These are phyloP conservation scores for Hofmannophila pseudospretella DNA, from an alignment of 2,888 invertebrate species.

Conservation along the genomic window DNA sequence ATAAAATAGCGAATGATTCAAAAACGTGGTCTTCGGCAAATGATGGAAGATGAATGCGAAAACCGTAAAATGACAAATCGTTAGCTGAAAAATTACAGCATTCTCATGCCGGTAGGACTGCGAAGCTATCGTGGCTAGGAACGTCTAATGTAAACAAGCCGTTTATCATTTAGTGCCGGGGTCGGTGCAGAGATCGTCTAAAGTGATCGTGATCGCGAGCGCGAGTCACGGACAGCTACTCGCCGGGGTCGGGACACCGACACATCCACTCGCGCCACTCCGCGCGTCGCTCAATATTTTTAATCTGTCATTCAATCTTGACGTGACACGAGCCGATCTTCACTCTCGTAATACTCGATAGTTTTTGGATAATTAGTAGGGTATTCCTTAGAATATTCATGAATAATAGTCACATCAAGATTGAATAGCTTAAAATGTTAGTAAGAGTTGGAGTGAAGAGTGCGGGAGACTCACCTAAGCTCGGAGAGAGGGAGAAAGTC, in stretches of 20 bases:
- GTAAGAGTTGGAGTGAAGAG: constrained; percentile 6
- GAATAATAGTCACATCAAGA: constrained; percentile 24
- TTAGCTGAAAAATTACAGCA: constrained; percentile 38
- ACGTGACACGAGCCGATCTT: too few relatives aligned
- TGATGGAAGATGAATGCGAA: constrained; percentile 39
- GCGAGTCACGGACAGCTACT: constrained; percentile 38
- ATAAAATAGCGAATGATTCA: constrained; percentile 63
- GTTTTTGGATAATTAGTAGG: too few relatives aligned
- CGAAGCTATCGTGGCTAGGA: constrained; percentile 46
- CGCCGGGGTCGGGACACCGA: constrained; percentile 24
- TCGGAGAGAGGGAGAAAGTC: constrained; percentile 96
- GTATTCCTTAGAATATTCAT: too few relatives aligned
- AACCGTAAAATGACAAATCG: constrained; percentile 27
- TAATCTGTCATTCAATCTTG: neutral
- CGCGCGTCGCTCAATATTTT: neutral
- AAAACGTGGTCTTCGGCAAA: constrained; percentile 33
- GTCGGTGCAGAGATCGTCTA: constrained; percentile 60
- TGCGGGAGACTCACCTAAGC: constrained; percentile 84
- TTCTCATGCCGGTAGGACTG: constrained; percentile 53
- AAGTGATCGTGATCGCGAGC: too few relatives aligned
- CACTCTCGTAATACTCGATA: too few relatives aligned
- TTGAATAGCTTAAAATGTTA: constrained; percentile 10
- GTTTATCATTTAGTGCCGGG: constrained; percentile 75
- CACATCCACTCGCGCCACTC: constrained; percentile 8
- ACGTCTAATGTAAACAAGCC: constrained; percentile 48